Evolutionary conservation across 2,888 invertebrate genomes (phyloP), one percentile per base, ranked within the genome.

Genomic region (Plusia festucae): DNA sequence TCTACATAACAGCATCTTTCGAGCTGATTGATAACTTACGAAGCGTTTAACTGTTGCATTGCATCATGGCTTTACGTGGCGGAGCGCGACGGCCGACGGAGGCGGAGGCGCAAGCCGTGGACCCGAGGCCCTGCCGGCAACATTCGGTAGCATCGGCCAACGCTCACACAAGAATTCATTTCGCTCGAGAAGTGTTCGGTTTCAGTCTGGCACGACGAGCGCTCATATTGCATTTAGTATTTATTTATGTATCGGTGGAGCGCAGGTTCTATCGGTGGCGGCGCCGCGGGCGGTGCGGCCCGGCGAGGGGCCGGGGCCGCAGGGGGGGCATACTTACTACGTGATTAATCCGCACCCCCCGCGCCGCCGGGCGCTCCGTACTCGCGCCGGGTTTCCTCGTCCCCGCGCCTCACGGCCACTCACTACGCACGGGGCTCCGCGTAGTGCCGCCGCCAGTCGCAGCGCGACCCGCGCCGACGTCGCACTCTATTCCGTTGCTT

Each of bases 331-430:
- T 93, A 93, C 94, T 94, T 93, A 94, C 94, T 94, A 94, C 94
- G 94, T 94, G 94, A 94, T 94, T 94, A 94, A 94, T 93, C 93
- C 93, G 86, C 87, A 81, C 77, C 86, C 85, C 88, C 83, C 82
- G 70, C 84, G 74, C 84, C 80, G 88, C 85, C 86, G 88, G 90
- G 90, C 89, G 90, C 91, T 90, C 90, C 94, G 93, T 94, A 94
- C 93, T 91, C 92, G 92, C 92, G 90, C 91, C 94, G 94, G 95
- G 94, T 94, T 94, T 94, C 94, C 94, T 94, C 94, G 93, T 94
- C 95, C 94, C 94, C 94, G 94, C 94, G 92, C 94, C 95, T 94
- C 95, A 93, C 91, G 94, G 93, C 94, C 93, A 94, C 93, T 94
- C 93, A 93, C 91, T 94, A 94, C 94, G 93, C 94, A 94, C 93